Conservation (phyloP, 1,140 invertebrate genomes). For the Zaprionus nigranus region DNA sequence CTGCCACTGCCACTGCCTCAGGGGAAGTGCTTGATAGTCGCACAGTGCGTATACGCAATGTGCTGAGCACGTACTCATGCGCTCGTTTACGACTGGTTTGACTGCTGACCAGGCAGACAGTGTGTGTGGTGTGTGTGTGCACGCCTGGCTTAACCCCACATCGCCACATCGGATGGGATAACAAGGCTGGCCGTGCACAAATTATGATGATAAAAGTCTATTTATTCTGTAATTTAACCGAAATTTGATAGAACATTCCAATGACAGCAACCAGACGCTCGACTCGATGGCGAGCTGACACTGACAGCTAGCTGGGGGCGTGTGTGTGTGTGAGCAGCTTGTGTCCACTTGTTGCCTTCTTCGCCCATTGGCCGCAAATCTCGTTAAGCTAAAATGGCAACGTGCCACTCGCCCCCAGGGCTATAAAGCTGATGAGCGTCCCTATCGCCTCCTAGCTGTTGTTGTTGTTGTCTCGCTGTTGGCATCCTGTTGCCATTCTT, state of each 20-base stretch:
- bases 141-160: slow-evolving; percentile 32
- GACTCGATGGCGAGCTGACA: background rate
- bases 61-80: slow-evolving; percentile 4
- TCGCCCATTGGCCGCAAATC: slow-evolving; percentile 71
- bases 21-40: background rate
- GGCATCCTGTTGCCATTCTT: slow-evolving; percentile 27
- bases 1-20: too few species aligned
- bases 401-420: slow-evolving; percentile 67
- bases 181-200: slow-evolving; percentile 58
- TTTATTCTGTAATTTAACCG: slow-evolving; percentile 80
- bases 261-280: slow-evolving; percentile 53
- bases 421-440: slow-evolving; percentile 68
- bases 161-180: slow-evolving; percentile 60
- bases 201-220: slow-evolving; percentile 80
- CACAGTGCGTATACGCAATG: slow-evolving; percentile 60
- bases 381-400: slow-evolving; percentile 82
- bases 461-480: slow-evolving; percentile 7
- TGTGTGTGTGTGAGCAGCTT: slow-evolving; percentile 12
- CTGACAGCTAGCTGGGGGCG: background rate
- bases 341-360: slow-evolving; percentile 47
- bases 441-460: slow-evolving; percentile 37
- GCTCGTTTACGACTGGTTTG: background rate
- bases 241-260: slow-evolving; percentile 80
- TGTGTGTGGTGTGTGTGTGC: slow-evolving; percentile 16
- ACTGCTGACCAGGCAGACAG: slow-evolving; percentile 32